Base-by-base conservation (phyloP, 1,140 invertebrate species). In the Hetaerina americana region DNA sequence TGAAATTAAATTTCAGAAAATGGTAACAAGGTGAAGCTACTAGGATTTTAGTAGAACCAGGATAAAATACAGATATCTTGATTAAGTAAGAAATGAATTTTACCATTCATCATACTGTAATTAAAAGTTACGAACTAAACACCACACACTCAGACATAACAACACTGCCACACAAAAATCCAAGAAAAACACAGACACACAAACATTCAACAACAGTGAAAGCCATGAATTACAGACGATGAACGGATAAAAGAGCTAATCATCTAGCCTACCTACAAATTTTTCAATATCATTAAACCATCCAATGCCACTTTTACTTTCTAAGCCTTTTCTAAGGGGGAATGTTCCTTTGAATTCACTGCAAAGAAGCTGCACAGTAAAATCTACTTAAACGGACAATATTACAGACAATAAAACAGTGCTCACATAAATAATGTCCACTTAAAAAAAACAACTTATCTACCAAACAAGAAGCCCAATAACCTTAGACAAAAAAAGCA, bases 371-470 rank as follows among this genome's bases (percentile, higher is more conserved):
- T 57, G n/a, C n/a, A 57, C 40, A 57, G 40, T 18, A 57, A 57
- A 57, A 57, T 57, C 40, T 57, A 57, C 40, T 18, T 18, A 57
- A 57, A 5, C 22, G 15, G 27, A 70, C 31, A 68, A n/a, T 28
- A 66, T 25, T 40, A 71, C 27, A 66, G n/a, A 66, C 66, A 6
- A 57, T 26, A 66, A 71, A 28, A 26, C 57, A 22, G 66, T 27
- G 26, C 18, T 66, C 27, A 40, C 27, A 71, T 31, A 24, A 26
- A 57, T 66, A 68, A 40, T 18, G 27, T 3, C 26, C 49, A 66
- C 25, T 57, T 69, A 71, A 67, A 73, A 28, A 73, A 26, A 31
- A 72, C 24, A 70, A 70, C 10, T 70, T 70, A 26, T 27, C 69
- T 28, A 28, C 27, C 22, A 70, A 12, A 70, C 18, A 24, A 70